Conservation (phyloP, 1,140 invertebrate species). For the Globodera ellingtonae region DNA sequence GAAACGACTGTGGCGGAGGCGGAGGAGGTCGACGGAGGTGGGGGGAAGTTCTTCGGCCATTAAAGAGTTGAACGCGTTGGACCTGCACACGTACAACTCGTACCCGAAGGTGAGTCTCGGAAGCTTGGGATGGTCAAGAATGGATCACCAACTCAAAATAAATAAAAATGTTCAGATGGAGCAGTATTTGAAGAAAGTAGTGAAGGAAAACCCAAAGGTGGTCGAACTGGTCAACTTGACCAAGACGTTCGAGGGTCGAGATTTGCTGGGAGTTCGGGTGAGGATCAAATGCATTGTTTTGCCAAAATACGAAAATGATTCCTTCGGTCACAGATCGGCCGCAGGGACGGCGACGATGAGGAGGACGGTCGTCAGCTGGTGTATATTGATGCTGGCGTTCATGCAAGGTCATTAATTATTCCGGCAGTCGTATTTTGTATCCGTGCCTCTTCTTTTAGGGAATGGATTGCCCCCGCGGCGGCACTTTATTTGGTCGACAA, state of each 20-base stretch:
- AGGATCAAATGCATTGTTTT: conserved; percentile 14
- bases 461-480: conserved; percentile 66
- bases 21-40: conserved; percentile 24
- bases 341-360: neutral
- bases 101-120: conserved; percentile 43
- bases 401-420: conserved; percentile 58
- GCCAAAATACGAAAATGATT: neutral
- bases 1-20: conserved; percentile 7
- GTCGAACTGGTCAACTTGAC: conserved; percentile 54
- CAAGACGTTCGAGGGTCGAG: conserved; percentile 55
- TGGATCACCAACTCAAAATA: neutral
- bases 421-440: too few species aligned
- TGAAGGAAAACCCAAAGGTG: conserved; percentile 41
- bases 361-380: conserved; percentile 46
- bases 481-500: conserved; percentile 65
- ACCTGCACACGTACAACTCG: conserved; percentile 46
- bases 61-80: conserved; percentile 28
- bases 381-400: conserved; percentile 66
- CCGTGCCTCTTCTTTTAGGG: neutral
- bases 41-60: too few species aligned
- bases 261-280: conserved; percentile 54
- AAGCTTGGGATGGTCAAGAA: neutral
- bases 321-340: neutral
- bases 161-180: conserved; percentile 44
- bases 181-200: conserved; percentile 46